Conservation (phyloP, 2,113 vertebrate species). For the Rhinichthys klamathensis region DNA sequence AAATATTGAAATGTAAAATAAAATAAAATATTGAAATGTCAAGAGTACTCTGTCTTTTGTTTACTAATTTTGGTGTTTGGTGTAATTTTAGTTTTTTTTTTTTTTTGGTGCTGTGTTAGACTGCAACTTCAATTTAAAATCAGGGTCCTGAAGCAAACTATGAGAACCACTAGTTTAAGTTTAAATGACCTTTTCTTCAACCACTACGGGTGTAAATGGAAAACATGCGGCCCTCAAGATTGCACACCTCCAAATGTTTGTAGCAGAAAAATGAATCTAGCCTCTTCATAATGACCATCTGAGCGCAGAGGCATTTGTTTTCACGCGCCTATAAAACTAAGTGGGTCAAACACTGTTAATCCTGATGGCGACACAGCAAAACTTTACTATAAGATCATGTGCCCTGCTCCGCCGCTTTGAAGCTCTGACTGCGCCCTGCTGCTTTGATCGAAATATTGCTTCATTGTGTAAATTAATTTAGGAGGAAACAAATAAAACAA, state of each 20-base stretch:
- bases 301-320: constrained; percentile 58
- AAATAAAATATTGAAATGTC: not conserved
- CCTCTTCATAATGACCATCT: constrained; percentile 54
- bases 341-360: constrained; percentile 63
- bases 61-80: not conserved
- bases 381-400: constrained; percentile 62
- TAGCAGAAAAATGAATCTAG: constrained; percentile 19
- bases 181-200: constrained; percentile 37
- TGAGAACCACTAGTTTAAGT: not conserved
- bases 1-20: not conserved
- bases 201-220: constrained; percentile 14
- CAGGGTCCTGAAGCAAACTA: not conserved
- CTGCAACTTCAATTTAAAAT: not conserved
- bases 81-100: too few species aligned
- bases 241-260: constrained; percentile 53
- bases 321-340: constrained; percentile 60
- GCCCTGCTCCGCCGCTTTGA: constrained; percentile 52
- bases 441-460: constrained; percentile 40
- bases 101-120: not conserved
- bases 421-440: constrained; percentile 43
- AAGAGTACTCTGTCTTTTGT: not conserved
- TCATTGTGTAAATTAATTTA: not conserved
- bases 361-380: constrained; percentile 55
- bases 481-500: not conserved
- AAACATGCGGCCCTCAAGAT: constrained; percentile 20